Conservation (phyloP, 2,888 invertebrate genomes). For the Ochropleura plecta region DNA sequence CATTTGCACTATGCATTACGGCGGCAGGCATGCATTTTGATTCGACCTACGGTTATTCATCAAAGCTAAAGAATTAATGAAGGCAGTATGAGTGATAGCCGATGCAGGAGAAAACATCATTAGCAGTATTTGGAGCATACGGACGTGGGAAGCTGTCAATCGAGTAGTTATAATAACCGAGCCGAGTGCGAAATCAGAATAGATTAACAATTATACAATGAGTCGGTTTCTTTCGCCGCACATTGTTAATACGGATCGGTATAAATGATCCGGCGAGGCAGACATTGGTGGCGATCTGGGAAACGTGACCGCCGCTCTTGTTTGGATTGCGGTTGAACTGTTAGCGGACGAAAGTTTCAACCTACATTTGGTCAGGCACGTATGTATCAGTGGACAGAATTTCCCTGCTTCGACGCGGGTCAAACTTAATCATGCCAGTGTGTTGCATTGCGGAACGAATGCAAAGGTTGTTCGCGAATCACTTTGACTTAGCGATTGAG, state of each 20-base stretch:
- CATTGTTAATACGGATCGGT: conserved; percentile 74
- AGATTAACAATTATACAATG: conserved; percentile 76
- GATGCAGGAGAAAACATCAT: conserved; percentile 66
- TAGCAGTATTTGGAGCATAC: conserved; percentile 82
- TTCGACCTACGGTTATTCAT: conserved; percentile 61
- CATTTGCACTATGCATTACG: conserved; percentile 66
- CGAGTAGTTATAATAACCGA: conserved; percentile 78
- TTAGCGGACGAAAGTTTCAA: conserved; percentile 86
- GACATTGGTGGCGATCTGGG: conserved; percentile 75
- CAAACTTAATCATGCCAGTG: conserved; percentile 82
- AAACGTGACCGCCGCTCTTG: conserved; percentile 85
- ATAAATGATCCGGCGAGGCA: conserved; percentile 73
- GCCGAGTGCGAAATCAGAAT: conserved; percentile 74
- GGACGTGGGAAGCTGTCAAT: conserved; percentile 84
- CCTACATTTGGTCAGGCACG: conserved; percentile 84
- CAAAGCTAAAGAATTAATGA: conserved; percentile 71
- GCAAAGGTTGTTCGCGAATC: conserved; percentile 81
- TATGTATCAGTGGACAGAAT: conserved; percentile 82
- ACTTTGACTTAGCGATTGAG: conserved; percentile 58
- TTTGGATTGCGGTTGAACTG: conserved; percentile 85
- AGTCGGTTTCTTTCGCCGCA: conserved; percentile 70
- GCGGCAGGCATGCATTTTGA: conserved; percentile 62
- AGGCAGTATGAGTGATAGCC: conserved; percentile 46
- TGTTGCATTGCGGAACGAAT: conserved; percentile 85
- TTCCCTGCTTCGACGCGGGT: conserved; percentile 83